These are phyloP conservation scores for Volucella bombylans DNA, from an alignment of 2,888 invertebrate genomes.

Conservation along the genomic window DNA sequence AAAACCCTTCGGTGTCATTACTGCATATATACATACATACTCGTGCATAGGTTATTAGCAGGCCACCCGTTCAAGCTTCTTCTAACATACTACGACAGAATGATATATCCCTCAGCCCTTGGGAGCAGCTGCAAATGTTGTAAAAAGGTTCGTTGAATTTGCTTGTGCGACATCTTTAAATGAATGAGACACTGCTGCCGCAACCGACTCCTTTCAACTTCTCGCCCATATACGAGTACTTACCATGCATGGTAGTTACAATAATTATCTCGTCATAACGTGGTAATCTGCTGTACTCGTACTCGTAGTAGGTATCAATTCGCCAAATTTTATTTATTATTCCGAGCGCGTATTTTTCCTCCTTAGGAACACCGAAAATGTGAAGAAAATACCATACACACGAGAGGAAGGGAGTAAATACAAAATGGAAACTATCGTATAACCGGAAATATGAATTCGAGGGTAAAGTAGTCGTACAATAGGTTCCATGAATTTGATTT, in stretches of 20 bases:
- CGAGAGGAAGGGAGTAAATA: background rate
- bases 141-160: constrained; percentile 30
- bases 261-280: constrained; percentile 65
- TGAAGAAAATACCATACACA: background rate
- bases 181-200: constrained; percentile 15
- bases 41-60: constrained; percentile 30
- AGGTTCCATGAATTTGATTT: constrained; percentile 58
- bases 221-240: background rate
- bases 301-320: constrained; percentile 69
- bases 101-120: constrained; percentile 33
- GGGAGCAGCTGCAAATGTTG: constrained; percentile 5
- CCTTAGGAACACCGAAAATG: background rate
- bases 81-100: constrained; percentile 40
- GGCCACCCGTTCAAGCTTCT: constrained; percentile 19
- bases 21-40: constrained; percentile 27
- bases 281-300: constrained; percentile 56
- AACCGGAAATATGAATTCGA: constrained; percentile 31
- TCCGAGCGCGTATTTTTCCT: constrained; percentile 23
- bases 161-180: constrained; percentile 53
- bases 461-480: background rate
- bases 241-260: constrained; percentile 40
- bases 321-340: constrained; percentile 52
- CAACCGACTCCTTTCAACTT: constrained; percentile 17
- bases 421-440: constrained; percentile 2
- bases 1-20: constrained; percentile 60